These are phyloP conservation scores for Tetranychus urticae DNA, from an alignment of 1,140 invertebrate genomes.

Conservation along the genomic window DNA sequence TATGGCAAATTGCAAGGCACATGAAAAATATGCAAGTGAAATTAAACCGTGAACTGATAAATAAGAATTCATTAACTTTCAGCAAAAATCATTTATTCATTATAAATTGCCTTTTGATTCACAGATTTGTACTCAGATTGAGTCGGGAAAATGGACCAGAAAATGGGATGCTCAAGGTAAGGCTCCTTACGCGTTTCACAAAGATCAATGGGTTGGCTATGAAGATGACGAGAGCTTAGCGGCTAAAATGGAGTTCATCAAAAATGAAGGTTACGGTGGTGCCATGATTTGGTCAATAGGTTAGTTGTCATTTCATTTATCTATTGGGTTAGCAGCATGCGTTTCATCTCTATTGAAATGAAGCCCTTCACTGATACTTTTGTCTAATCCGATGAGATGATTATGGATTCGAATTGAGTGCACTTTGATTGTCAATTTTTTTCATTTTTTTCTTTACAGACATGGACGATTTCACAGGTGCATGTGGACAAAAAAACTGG, in stretches of 20 bases:
- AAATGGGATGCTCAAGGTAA: constrained; percentile 58
- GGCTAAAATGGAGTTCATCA: constrained; percentile 33
- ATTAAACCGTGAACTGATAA: no score
- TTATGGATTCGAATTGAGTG: no score
- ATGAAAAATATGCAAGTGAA: no score
- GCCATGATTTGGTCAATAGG: constrained; percentile 23
- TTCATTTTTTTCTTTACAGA: constrained; percentile 8
- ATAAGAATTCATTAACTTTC: background rate
- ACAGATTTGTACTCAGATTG: constrained; percentile 49
- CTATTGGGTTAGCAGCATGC: no score
- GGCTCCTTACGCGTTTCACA: constrained; percentile 60
- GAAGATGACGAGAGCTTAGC: constrained; percentile 51
- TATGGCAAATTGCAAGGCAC: no score
- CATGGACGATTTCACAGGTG: constrained; percentile 18
- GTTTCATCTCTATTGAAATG: no score
- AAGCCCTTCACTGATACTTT: no score
- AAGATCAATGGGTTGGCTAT: constrained; percentile 73
- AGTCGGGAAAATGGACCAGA: constrained; percentile 43
- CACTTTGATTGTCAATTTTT: no score
- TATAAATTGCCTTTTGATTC: no score
- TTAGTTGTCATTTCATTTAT: no score
- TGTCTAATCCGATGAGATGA: no score
- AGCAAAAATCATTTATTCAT: no score
- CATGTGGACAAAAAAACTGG: constrained; percentile 14
- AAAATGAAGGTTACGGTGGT: constrained; percentile 19